Evolutionary conservation across 2,113 vertebrate genomes (phyloP), one percentile per base, ranked within the genome.

Genomic region (Toxotes chatareus): DNA sequence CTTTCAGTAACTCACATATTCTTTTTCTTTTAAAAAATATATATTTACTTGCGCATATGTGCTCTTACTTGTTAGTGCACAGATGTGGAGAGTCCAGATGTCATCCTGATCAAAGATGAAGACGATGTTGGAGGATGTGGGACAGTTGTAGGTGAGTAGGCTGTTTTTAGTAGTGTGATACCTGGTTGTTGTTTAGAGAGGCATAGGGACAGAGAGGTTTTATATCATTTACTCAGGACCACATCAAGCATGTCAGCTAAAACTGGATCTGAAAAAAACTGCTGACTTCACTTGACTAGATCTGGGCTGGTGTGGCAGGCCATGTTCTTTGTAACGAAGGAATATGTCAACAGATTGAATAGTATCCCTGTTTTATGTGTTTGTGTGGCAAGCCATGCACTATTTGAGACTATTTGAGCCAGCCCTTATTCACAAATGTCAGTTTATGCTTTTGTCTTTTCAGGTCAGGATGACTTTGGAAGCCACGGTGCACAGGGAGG

Each of bases 21-120:
- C 27, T 27, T 5, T 46, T 17, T 59, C 1, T 8, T 55, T 56
- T 11, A 34, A 7, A 5, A 34, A 11, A 12, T n/a, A 49, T 59
- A 8, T 12, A 17, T 73, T 64, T 55, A 27, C 38, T 66, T 8
- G 76, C 49, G 36, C 31, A 1, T 8, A 1, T 67, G 2, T 74
- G 1, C 47, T 47, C 1, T 49, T 68, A 42, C 76, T 57, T 71
- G 16, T 44, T n/a, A 93, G 92, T 73, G 61, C 76, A 32, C 78
- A 62, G 79, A 85, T 60, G 76, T 60, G 51, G 89, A 91, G 72
- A 86, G 44, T 38, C 87, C 89, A 31, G 94, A 93, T 68, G 79
- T 94, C 31, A 94, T 94, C 63, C 82, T 94, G 61, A 94, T 94
- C 71, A 94, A 94, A 82, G 93, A 94, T 81, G 94, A 94, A 77